Conservation (phyloP, 1,140 invertebrate species). For the Galleria mellonella region DNA sequence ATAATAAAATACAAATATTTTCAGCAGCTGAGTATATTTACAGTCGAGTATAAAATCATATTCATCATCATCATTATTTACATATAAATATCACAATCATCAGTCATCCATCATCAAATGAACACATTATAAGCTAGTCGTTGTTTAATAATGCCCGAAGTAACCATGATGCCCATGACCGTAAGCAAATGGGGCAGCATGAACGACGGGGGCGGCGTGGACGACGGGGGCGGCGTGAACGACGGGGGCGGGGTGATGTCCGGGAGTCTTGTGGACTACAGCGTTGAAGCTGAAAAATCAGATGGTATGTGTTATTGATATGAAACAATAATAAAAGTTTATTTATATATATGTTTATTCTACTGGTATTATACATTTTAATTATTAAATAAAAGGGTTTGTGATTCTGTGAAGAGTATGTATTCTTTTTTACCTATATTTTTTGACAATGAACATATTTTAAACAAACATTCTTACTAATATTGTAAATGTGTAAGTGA, state of each 20-base stretch:
- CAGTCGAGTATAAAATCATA: slow-evolving; percentile 50
- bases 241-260: slow-evolving; percentile 61
- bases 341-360: no score
- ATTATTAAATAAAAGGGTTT: no score
- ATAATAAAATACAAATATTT: slow-evolving; percentile 2
- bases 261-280: slow-evolving; percentile 68
- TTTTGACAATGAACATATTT: no score
- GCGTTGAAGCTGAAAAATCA: slow-evolving; percentile 66
- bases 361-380: no score
- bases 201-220: slow-evolving; percentile 38
- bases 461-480: no score
- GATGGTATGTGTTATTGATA: background rate
- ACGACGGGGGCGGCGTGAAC: slow-evolving; percentile 25
- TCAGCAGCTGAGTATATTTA: slow-evolving; percentile 69
- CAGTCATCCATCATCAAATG: slow-evolving; percentile 48
- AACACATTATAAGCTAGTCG: slow-evolving; percentile 33
- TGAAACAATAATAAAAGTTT: no score
- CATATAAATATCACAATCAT: slow-evolving; percentile 70
- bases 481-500: no score
- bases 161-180: slow-evolving; percentile 60
- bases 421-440: no score
- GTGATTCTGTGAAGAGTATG: no score
- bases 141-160: slow-evolving; percentile 40
- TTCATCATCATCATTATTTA: slow-evolving; percentile 52
- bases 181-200: slow-evolving; percentile 27